phyloP scores from a whole-genome alignment of 2,113 vertebrate genomes.

The Hippolais icterina region DNA sequence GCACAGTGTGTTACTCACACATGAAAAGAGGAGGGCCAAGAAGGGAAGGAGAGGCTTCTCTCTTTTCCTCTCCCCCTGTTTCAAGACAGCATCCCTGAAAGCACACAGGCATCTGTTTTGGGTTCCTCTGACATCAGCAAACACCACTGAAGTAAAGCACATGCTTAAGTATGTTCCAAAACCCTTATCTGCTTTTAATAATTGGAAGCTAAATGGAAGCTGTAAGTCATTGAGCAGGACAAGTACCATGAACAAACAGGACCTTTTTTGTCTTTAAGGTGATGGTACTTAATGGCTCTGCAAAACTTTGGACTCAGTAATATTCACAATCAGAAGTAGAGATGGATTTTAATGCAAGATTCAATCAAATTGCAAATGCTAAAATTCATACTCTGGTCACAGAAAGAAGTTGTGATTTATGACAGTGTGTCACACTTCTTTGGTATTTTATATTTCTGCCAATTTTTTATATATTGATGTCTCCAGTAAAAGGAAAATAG shows the following conservation, averaged over 20 bases:
- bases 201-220: constrained; percentile 3
- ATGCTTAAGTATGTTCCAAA: background rate
- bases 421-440: background rate
- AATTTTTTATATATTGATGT: background rate
- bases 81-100: constrained; percentile 19
- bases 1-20: background rate
- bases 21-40: constrained; percentile 21
- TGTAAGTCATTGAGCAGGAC: background rate
- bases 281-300: background rate
- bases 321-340: background rate
- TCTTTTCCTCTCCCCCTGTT: background rate
- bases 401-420: background rate
- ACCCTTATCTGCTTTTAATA: constrained; percentile 31
- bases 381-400: background rate
- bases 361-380: background rate
- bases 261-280: background rate
- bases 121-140: constrained; percentile 17
- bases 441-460: background rate
- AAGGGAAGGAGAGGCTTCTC: background rate
- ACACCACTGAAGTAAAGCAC: background rate
- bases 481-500: background rate
- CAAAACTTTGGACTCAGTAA: background rate
- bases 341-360: background rate
- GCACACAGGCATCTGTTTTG: constrained; percentile 1
- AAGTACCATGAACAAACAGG: background rate